Base-by-base conservation (phyloP, 2,888 invertebrate genomes). In the Archips crataeganus region DNA sequence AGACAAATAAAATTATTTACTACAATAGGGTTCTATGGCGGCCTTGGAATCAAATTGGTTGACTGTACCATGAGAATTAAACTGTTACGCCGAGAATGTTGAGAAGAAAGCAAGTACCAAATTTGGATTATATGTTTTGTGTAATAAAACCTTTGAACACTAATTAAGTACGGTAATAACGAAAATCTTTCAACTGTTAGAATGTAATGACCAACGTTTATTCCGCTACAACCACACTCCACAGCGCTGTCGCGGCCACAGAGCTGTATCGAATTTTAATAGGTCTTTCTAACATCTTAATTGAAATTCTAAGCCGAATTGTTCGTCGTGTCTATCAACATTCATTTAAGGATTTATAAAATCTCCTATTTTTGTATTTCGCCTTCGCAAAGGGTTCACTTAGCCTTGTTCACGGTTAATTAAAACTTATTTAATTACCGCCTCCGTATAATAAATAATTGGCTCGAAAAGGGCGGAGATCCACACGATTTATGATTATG, bases 221-320 rank as follows among this genome's bases (percentile, higher is more conserved):
- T 83, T 84, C 81, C 78, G 73, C 79, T 80, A 85, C 83, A 85
- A 85, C 85, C 83, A 82, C 82, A 85, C 83, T 82, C 80, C 79
- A 82, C 81, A 82, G 83, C 80, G 83, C 82, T 82, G 80, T 80
- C 80, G 80, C 77, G 78, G 81, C 83, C 82, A 78, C 82, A 81
- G 80, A 80, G 83, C 82, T 81, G 80, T 80, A 80, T 82, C 85
- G 87, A 89, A 90, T 89, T 85, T 85, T 84, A 89, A 89, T 88
- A 82, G 83, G 76, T 81, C 80, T 65, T 77, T 81, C 82, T 84
- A 89, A 88, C 87, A 89, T 86, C 84, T 85, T 87, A 89, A 89
- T 89, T 88, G 84, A 87, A 89, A 88, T 88, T 87, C 86, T 85
- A 84, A 85, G 79, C 85, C 83, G 79, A 85, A 85, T 86, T 84